Percentiles rank a stretch among this genome's conserved stretches.
Evolutionary conservation across 2,797 vertebrate species (phyloP).

Genomic region (Buceros bicornis): DNA sequence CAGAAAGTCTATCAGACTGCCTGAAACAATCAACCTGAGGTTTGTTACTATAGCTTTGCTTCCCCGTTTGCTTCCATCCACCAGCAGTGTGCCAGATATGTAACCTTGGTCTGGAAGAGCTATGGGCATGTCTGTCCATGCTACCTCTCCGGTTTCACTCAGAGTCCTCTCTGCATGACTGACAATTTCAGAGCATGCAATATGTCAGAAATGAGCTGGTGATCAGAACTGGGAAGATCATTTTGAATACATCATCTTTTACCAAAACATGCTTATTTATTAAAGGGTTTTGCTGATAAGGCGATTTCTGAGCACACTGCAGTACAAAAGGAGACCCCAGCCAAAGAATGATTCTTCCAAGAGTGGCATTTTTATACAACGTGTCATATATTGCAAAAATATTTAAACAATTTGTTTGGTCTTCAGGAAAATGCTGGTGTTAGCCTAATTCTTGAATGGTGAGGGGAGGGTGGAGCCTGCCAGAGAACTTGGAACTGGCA

Average conservation of each 20-base stretch:
- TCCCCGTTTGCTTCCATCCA: background rate
- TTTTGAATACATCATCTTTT: background rate
- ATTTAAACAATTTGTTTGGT: background rate
- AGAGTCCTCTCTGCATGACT: background rate
- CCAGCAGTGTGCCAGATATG: background rate
- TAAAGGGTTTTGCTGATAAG: background rate
- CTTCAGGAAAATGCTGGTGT: background rate
- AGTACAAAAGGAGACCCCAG: background rate
- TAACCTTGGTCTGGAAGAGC: background rate
- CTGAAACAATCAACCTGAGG: slow-evolving; percentile 90
- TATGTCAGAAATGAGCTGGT: background rate
- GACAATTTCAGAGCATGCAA: background rate
- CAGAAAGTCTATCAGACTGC: slow-evolving; percentile 90
- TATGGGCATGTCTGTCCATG: background rate
- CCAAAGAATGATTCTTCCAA: background rate
- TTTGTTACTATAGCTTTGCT: slow-evolving; percentile 69
- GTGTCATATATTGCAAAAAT: background rate
- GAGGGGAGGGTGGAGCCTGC: background rate
- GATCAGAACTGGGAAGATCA: background rate
- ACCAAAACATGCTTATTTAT: background rate
- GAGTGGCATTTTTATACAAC: background rate
- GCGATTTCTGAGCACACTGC: background rate
- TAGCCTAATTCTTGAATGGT: background rate
- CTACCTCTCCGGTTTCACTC: background rate
- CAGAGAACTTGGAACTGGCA: background rate